Percentiles rank a stretch among this genome's conserved stretches.
phyloP scores from a whole-genome alignment of 2,888 invertebrate species.

The Mythimna albipuncta region DNA sequence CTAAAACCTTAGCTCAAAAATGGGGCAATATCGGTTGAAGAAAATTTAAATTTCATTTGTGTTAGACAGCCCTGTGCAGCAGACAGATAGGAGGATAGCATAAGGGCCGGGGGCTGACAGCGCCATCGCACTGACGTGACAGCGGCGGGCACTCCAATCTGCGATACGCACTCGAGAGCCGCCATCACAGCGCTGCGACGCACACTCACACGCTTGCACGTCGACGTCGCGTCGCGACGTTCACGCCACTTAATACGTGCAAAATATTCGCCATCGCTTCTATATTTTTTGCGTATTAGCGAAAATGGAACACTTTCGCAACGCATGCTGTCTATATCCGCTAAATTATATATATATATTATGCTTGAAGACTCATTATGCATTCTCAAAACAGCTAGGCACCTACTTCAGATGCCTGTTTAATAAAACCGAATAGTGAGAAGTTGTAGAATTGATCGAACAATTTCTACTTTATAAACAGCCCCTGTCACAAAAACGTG shows the following conservation, averaged over 20 bases:
- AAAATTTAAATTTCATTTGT: not conserved
- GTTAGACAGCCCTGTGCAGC: slow-evolving; percentile 50
- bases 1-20: not conserved
- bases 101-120: slow-evolving; percentile 57
- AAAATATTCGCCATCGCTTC: slow-evolving; percentile 34
- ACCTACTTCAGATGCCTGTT: too few species aligned
- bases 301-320: slow-evolving; percentile 38
- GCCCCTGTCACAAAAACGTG: too few species aligned
- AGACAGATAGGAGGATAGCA: slow-evolving; percentile 46
- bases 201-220: slow-evolving; percentile 28
- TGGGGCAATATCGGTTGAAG: too few species aligned
- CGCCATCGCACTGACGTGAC: slow-evolving; percentile 68
- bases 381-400: too few species aligned
- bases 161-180: slow-evolving; percentile 71
- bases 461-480: too few species aligned
- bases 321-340: slow-evolving; percentile 6
- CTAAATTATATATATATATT: not conserved
- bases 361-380: not conserved
- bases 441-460: too few species aligned
- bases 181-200: slow-evolving; percentile 60
- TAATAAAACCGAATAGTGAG: too few species aligned
- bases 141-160: slow-evolving; percentile 72
- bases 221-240: slow-evolving; percentile 8
- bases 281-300: slow-evolving; percentile 30
- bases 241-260: slow-evolving; percentile 41